A percentile compares a stretch with the other conserved stretches of the same genome.
Evolutionary conservation across 2,888 invertebrate species (phyloP).

Genomic region (Agonopterix arenella): DNA sequence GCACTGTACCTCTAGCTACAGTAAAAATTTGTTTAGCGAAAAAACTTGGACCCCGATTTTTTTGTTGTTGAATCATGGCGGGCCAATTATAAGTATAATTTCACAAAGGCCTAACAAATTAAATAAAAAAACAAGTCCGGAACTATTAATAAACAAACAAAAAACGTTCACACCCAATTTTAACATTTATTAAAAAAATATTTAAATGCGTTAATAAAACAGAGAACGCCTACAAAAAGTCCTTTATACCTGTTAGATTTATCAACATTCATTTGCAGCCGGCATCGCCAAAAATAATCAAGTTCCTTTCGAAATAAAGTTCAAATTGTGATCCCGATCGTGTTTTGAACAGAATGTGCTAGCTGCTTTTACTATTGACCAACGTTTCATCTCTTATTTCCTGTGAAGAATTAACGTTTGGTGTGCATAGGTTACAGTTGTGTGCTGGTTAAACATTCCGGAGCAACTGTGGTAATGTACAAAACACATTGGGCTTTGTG

Average conservation of each 20-base stretch:
- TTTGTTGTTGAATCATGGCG: slow-evolving; percentile 6
- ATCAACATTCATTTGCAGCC: slow-evolving; percentile 1
- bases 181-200: slow-evolving; percentile 42
- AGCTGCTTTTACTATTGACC: slow-evolving; percentile 31
- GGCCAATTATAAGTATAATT: slow-evolving; percentile 13
- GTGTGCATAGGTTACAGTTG: slow-evolving; percentile 39
- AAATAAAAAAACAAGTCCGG: slow-evolving; percentile 35
- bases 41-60: too few species aligned
- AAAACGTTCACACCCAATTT: slow-evolving; percentile 57
- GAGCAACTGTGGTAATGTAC: slow-evolving; percentile 27
- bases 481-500: slow-evolving; percentile 18
- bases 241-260: slow-evolving; percentile 31
- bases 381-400: slow-evolving; percentile 44
- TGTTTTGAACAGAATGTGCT: slow-evolving; percentile 10
- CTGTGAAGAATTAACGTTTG: slow-evolving; percentile 49
- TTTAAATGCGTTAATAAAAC: slow-evolving; percentile 56
- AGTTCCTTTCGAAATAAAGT: slow-evolving; percentile 14
- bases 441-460: slow-evolving; percentile 38
- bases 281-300: neutral
- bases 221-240: slow-evolving; percentile 42
- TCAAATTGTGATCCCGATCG: slow-evolving; percentile 7
- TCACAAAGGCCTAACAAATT: slow-evolving; percentile 30
- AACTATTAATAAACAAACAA: slow-evolving; percentile 42
- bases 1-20: too few species aligned
- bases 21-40: too few species aligned